Percentiles rank a stretch among this genome's conserved stretches.
These are phyloP conservation scores for Lithobius niger DNA, from an alignment of 1,140 invertebrate species.

Conservation along the genomic window DNA sequence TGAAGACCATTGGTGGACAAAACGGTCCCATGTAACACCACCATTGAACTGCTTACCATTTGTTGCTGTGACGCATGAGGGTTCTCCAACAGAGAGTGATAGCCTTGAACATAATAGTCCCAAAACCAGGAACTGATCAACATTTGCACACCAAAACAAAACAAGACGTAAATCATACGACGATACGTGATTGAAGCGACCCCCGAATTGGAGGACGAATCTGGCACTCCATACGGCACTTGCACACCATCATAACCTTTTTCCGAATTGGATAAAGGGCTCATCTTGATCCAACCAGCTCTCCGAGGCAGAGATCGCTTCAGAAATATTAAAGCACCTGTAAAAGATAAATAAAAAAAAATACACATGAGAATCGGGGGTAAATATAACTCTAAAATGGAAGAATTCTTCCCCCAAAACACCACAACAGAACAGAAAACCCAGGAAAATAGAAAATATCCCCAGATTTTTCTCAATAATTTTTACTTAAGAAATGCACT, in stretches of 20 bases:
- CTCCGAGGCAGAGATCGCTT: background rate
- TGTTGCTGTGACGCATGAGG: conserved; percentile 5
- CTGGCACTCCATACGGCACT: no score
- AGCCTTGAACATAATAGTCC: conserved; percentile 65
- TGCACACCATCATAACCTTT: no score
- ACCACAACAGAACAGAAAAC: no score
- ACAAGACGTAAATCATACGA: conserved; percentile 46
- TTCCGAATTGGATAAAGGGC: no score
- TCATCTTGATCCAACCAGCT: background rate
- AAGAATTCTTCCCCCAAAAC: no score
- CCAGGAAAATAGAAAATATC: no score
- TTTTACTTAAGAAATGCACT: no score
- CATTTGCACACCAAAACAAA: conserved; percentile 51
- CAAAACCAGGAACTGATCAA: conserved; percentile 54
- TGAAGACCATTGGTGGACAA: background rate
- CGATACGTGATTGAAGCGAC: conserved; percentile 45
- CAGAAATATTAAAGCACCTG: background rate
- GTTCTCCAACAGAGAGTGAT: conserved; percentile 53
- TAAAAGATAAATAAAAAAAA: background rate
- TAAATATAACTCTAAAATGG: no score
- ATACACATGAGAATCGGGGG: background rate
- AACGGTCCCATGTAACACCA: background rate
- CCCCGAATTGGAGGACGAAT: no score
- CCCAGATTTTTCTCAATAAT: no score
- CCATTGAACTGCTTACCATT: conserved; percentile 13